Conservation (phyloP, 64 coral and sea anemone species). For the Orbicella faveolata region DNA sequence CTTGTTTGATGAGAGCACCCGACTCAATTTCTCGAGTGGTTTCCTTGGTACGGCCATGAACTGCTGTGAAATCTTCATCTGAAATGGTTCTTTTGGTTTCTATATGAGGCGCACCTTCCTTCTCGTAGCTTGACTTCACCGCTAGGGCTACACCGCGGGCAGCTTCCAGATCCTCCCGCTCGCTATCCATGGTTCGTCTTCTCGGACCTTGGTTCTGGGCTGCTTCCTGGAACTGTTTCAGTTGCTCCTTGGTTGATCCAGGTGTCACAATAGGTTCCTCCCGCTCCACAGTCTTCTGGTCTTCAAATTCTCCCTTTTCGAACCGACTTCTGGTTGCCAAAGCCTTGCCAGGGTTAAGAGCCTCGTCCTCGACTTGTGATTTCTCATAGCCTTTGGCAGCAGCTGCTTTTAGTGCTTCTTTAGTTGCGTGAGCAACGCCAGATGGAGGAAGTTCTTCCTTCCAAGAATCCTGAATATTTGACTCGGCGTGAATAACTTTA, state of each 20-base stretch:
- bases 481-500: conserved; percentile 30
- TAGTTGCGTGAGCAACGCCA: not conserved
- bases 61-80: conserved; percentile 31
- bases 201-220: conserved; percentile 5
- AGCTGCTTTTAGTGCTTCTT: conserved; percentile 34
- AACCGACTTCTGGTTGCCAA: conserved; percentile 8
- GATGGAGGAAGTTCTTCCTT: conserved; percentile 30
- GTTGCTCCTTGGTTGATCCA: conserved; percentile 11
- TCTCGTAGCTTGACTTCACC: conserved; percentile 34
- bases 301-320: conserved; percentile 37
- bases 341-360: not conserved
- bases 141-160: conserved; percentile 25
- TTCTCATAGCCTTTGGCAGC: conserved; percentile 37
- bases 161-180: conserved; percentile 14
- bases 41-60: conserved; percentile 42
- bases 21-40: conserved; percentile 57
- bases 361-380: conserved; percentile 21
- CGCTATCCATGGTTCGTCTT: conserved; percentile 33
- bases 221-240: conserved; percentile 30
- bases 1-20: conserved; percentile 34
- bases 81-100: conserved; percentile 24
- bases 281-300: conserved; percentile 2
- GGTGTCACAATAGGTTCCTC: conserved; percentile 28
- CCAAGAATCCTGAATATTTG: conserved; percentile 23
- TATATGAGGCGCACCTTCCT: conserved; percentile 22